A percentile compares a stretch with the other conserved stretches of the same genome.
These are phyloP conservation scores for Tolypeutes matacus DNA, from an alignment of 2,797 vertebrate species.

Conservation along the genomic window DNA sequence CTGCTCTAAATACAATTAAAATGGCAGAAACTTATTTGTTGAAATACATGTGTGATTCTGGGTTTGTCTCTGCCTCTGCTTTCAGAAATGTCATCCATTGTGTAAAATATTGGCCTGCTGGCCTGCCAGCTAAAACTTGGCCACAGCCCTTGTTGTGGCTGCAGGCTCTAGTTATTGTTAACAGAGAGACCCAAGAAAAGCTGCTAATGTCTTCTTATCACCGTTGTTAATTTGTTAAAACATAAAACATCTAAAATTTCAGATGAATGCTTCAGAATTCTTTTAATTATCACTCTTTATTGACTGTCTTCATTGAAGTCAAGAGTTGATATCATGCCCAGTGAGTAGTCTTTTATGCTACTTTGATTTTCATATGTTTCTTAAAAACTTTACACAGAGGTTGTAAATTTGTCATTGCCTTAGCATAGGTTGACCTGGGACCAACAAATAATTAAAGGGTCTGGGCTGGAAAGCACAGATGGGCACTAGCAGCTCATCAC, in stretches of 20 bases:
- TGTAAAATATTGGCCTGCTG: conserved; percentile 51
- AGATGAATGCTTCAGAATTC: conserved; percentile 75
- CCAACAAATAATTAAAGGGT: conserved; percentile 72
- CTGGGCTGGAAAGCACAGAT: conserved; percentile 68
- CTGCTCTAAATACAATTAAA: conserved; percentile 85
- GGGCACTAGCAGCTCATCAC: background rate
- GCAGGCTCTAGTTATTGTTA: conserved; percentile 60
- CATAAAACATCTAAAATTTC: conserved; percentile 82
- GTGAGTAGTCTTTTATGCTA: conserved; percentile 82
- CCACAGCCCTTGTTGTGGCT: conserved; percentile 67
- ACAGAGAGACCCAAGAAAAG: conserved; percentile 76
- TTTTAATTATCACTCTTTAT: conserved; percentile 82
- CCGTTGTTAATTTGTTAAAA: conserved; percentile 82
- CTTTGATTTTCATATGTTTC: conserved; percentile 74
- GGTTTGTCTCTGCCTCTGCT: conserved; percentile 71
- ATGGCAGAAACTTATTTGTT: conserved; percentile 82
- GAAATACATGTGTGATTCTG: conserved; percentile 75
- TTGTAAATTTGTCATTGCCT: conserved; percentile 75
- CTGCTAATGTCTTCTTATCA: conserved; percentile 80
- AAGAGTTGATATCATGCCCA: conserved; percentile 84
- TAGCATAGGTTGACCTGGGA: conserved; percentile 73
- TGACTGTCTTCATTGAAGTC: conserved; percentile 82
- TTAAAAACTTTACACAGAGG: conserved; percentile 65
- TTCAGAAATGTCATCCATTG: conserved; percentile 60
- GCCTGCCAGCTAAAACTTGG: conserved; percentile 71